Conservation (phyloP, 1,140 invertebrate genomes). For the Oreohelix idahoensis region DNA sequence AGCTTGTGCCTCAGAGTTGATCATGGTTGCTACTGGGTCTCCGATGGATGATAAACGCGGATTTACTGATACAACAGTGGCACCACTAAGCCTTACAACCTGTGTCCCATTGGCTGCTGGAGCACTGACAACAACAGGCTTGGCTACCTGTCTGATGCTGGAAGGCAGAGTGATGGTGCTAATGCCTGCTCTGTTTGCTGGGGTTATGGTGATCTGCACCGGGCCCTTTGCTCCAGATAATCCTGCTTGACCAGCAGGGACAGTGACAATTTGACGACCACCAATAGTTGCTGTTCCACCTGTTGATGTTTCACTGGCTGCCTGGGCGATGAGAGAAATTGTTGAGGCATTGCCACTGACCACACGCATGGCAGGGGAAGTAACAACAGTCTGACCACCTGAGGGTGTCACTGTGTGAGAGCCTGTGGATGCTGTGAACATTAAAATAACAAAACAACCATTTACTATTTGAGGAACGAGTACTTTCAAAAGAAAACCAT, state of each 20-base stretch:
- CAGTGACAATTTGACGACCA: constrained; percentile 51
- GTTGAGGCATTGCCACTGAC: constrained; percentile 53
- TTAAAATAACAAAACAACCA: neutral
- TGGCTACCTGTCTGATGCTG: constrained; percentile 32
- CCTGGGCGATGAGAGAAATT: constrained; percentile 65
- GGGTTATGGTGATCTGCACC: constrained; percentile 63
- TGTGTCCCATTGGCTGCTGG: constrained; percentile 45
- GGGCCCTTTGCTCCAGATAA: constrained; percentile 48
- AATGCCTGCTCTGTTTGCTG: constrained; percentile 43
- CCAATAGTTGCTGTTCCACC: constrained; percentile 50
- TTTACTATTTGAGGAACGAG: neutral
- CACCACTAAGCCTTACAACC: constrained; percentile 37
- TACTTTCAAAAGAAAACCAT: neutral
- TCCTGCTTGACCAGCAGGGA: constrained; percentile 41
- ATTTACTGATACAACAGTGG: constrained; percentile 12
- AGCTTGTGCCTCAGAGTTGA: constrained; percentile 44
- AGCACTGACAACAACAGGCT: constrained; percentile 41
- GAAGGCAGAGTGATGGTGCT: constrained; percentile 37
- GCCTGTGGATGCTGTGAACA: constrained; percentile 25
- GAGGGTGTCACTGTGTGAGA: constrained; percentile 24
- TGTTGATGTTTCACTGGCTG: constrained; percentile 55
- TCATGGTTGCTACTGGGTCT: constrained; percentile 40
- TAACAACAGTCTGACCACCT: constrained; percentile 26
- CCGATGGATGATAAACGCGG: constrained; percentile 12
- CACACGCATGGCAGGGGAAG: constrained; percentile 42